phyloP scores from a whole-genome alignment of 1,140 invertebrate species.

The Pentalonia nigronervosa region DNA sequence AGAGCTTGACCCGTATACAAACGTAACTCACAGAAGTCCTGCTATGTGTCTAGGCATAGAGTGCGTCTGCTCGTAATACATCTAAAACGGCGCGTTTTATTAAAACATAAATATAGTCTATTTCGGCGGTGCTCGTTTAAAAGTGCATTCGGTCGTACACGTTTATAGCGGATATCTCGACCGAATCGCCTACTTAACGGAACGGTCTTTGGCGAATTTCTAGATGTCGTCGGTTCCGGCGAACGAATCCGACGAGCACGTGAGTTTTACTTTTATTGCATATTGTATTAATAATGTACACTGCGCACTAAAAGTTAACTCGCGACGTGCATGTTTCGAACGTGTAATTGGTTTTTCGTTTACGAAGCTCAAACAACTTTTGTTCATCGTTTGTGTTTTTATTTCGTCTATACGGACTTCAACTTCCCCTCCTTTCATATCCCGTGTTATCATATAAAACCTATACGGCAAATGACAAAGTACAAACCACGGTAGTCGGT shows the following conservation, averaged over 20 bases:
- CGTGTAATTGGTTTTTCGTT: neutral
- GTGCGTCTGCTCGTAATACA: neutral
- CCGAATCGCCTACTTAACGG: neutral
- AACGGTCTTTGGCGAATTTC: neutral
- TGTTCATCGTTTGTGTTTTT: neutral
- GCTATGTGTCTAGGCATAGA: neutral
- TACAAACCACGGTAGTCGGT: too few relatives aligned
- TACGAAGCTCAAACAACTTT: neutral
- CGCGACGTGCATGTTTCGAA: neutral
- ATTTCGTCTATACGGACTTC: neutral
- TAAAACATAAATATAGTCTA: neutral
- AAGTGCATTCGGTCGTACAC: neutral
- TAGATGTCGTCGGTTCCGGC: neutral
- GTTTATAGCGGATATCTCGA: neutral
- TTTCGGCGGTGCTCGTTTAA: neutral
- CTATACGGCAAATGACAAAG: too few relatives aligned
- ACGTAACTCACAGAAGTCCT: neutral
- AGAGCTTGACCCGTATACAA: neutral
- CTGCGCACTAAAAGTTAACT: neutral
- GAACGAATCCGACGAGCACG: neutral
- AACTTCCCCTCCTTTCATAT: too few relatives aligned
- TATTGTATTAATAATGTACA: neutral
- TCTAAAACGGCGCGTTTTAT: neutral
- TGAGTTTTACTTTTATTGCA: neutral
- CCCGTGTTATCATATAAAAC: too few relatives aligned